A percentile compares a stretch with the other conserved stretches of the same genome.
phyloP scores from a whole-genome alignment of 2,113 vertebrate species.

The Labrus mixtus region DNA sequence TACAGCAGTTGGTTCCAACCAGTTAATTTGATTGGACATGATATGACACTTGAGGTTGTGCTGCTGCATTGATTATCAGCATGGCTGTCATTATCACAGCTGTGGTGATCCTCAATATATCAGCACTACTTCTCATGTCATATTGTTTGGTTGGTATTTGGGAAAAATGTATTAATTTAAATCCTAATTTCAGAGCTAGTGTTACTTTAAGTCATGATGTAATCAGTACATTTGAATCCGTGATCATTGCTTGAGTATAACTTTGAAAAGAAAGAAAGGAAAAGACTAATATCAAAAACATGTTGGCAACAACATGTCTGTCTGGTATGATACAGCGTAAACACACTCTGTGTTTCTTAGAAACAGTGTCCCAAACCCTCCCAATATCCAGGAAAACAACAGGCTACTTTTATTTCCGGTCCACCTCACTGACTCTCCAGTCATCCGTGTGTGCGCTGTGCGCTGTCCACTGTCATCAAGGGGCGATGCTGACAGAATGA shows the following conservation, averaged over 20 bases:
- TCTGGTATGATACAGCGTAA: neutral
- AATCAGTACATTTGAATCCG: neutral
- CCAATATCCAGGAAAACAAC: conserved; percentile 8
- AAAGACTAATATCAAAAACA: neutral
- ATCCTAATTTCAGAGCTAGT: too few species aligned
- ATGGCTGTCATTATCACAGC: too few species aligned
- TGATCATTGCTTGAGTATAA: neutral
- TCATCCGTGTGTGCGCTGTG: conserved; percentile 41
- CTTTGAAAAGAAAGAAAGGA: neutral
- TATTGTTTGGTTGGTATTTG: too few species aligned
- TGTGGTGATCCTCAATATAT: too few species aligned
- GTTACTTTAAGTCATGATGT: too few species aligned
- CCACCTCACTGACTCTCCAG: conserved; percentile 36
- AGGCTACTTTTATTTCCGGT: conserved; percentile 45
- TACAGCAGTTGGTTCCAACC: neutral
- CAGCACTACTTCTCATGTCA: too few species aligned
- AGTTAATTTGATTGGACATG: neutral
- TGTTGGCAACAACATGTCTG: neutral
- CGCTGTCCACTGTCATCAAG: conserved; percentile 47
- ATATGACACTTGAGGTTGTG: too few species aligned
- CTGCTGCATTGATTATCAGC: too few species aligned
- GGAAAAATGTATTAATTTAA: too few species aligned
- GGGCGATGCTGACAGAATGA: conserved; percentile 42
- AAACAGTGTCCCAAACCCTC: neutral
- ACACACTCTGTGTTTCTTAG: conserved; percentile 5